Evolutionary conservation across 2,888 invertebrate genomes (phyloP).

Genomic region (Chaetoderma sp.): DNA sequence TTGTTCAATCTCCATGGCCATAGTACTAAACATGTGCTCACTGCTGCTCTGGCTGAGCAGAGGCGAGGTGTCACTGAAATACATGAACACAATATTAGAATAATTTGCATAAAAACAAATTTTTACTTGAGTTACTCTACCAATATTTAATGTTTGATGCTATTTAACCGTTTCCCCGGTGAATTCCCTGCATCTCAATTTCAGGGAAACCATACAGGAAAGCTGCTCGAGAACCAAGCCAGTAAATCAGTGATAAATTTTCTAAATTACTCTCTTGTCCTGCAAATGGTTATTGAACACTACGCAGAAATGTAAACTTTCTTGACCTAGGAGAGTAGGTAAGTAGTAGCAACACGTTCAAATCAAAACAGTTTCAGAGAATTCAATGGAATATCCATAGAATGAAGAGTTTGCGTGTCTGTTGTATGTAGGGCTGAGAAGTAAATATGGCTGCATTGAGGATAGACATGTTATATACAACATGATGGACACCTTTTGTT

Average conservation of each 20-base stretch:
- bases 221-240: neutral
- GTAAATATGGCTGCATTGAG: neutral
- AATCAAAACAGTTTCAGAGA: too few relatives aligned
- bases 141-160: neutral
- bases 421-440: too few relatives aligned
- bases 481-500: neutral
- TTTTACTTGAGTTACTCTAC: neutral
- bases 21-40: conserved; percentile 91
- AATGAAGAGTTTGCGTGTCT: too few relatives aligned
- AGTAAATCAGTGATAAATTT: too few relatives aligned
- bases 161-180: neutral
- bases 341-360: too few relatives aligned
- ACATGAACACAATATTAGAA: neutral
- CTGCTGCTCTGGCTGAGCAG: conserved; percentile 79
- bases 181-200: too few relatives aligned
- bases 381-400: too few relatives aligned
- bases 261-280: too few relatives aligned
- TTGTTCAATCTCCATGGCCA: conserved; percentile 92
- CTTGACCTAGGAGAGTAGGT: neutral
- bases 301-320: neutral
- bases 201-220: too few relatives aligned
- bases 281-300: neutral
- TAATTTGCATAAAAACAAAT: neutral
- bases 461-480: neutral
- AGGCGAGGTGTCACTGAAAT: conserved; percentile 80